Evolutionary conservation across 2,113 vertebrate genomes (phyloP).

Genomic region (Sphyrna mokarran): DNA sequence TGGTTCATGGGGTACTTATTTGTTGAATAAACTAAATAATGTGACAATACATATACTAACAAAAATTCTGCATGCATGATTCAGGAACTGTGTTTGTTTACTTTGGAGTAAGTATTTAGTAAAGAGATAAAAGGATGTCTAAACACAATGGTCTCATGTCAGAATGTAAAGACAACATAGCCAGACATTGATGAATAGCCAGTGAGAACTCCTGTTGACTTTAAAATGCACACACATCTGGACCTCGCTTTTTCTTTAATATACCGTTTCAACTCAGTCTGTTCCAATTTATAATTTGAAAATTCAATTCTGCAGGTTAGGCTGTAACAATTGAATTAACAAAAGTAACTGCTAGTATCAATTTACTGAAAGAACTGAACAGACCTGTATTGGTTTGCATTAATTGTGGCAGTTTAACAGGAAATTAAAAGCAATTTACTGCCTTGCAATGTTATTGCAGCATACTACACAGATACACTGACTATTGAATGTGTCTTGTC

Average conservation of each 20-base stretch:
- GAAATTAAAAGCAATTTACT: constrained; percentile 2
- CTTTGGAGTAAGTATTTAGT: neutral
- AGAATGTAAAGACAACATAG: neutral
- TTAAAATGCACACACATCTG: neutral
- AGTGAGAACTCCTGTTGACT: neutral
- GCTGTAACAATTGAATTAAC: neutral
- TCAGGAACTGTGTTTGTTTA: neutral
- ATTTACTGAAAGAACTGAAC: neutral
- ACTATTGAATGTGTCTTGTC: neutral
- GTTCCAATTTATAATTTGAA: neutral
- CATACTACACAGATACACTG: neutral
- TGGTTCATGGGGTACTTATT: neutral
- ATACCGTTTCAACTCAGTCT: neutral
- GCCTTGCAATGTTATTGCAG: neutral
- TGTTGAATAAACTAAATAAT: constrained; percentile 1
- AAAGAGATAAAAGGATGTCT: neutral
- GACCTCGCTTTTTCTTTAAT: neutral
- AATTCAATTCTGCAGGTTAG: neutral
- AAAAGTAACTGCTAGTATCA: neutral
- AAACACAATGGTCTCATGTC: neutral
- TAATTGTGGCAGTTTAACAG: neutral
- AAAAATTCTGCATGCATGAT: neutral
- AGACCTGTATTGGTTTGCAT: neutral
- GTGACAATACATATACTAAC: neutral
- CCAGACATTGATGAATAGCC: neutral